Conservation (phyloP, 1,140 invertebrate species). For the Leptinotarsa defecta region DNA sequence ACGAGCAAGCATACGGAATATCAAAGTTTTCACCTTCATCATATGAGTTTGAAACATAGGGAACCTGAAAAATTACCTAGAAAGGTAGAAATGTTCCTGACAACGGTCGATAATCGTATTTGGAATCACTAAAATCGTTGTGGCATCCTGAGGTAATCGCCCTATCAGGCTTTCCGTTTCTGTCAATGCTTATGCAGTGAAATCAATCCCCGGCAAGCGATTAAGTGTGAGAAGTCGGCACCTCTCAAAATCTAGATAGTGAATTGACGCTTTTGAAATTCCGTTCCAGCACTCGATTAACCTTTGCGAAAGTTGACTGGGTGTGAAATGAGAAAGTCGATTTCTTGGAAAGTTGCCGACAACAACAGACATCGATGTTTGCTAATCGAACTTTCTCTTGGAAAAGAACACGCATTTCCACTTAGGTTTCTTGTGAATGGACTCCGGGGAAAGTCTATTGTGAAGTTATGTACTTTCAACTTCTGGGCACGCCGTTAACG, state of each 20-base stretch:
- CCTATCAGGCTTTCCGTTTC: too few relatives aligned
- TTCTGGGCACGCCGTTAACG: not conserved
- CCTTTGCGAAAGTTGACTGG: not conserved
- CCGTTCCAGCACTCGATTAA: conserved; percentile 6
- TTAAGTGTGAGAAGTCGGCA: too few relatives aligned
- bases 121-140: too few relatives aligned
- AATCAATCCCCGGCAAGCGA: too few relatives aligned
- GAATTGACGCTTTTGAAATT: not conserved
- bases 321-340: conserved; percentile 19
- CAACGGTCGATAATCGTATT: too few relatives aligned
- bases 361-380: conserved; percentile 7
- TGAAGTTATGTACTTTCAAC: not conserved
- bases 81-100: too few relatives aligned
- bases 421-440: conserved; percentile 2
- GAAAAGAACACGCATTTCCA: conserved; percentile 9
- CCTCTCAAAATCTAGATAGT: not conserved
- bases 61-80: too few relatives aligned
- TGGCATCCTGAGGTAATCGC: too few relatives aligned
- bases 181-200: too few relatives aligned
- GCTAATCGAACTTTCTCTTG: conserved; percentile 11
- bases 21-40: too few relatives aligned
- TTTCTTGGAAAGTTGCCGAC: not conserved
- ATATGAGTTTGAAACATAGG: too few relatives aligned
- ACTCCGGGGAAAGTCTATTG: not conserved
- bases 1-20: too few relatives aligned